A percentile compares a stretch with the other conserved stretches of the same genome.
Conservation (phyloP, 2,888 invertebrate species). For the Tinea pellionella region DNA sequence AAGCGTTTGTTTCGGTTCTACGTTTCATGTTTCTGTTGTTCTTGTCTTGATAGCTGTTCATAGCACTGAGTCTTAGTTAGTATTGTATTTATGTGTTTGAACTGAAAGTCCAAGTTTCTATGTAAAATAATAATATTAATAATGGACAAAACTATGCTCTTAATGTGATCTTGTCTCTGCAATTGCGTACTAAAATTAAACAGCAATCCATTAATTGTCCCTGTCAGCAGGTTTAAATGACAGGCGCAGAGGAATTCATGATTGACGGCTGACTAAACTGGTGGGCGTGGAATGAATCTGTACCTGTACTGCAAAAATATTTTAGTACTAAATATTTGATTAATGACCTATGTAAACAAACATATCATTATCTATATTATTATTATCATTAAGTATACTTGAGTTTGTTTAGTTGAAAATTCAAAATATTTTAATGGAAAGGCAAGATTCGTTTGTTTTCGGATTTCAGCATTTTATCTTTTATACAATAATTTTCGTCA, state of each 20-base stretch:
- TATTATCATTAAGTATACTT: no score
- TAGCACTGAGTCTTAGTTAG: no score
- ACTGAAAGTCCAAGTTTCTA: no score
- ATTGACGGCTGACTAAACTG: conserved; percentile 25
- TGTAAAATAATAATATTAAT: no score
- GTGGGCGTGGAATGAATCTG: conserved; percentile 10
- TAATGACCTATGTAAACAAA: background rate
- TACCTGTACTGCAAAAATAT: background rate
- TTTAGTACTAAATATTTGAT: background rate
- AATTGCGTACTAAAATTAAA: conserved; percentile 11
- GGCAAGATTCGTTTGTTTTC: no score
- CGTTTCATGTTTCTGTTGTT: no score
- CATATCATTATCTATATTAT: background rate
- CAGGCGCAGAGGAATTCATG: conserved; percentile 21
- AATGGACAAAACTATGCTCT: background rate
- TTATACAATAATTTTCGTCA: no score
- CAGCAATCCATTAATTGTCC: conserved; percentile 9
- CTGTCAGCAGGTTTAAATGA: conserved; percentile 13
- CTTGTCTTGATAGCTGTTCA: no score
- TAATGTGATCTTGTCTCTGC: background rate
- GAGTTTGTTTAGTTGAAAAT: background rate
- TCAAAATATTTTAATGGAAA: background rate
- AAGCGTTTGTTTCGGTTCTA: no score
- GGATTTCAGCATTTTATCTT: no score
- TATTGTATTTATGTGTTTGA: no score